phyloP scores from a whole-genome alignment of 2,888 invertebrate species.

The Eledona agricola region DNA sequence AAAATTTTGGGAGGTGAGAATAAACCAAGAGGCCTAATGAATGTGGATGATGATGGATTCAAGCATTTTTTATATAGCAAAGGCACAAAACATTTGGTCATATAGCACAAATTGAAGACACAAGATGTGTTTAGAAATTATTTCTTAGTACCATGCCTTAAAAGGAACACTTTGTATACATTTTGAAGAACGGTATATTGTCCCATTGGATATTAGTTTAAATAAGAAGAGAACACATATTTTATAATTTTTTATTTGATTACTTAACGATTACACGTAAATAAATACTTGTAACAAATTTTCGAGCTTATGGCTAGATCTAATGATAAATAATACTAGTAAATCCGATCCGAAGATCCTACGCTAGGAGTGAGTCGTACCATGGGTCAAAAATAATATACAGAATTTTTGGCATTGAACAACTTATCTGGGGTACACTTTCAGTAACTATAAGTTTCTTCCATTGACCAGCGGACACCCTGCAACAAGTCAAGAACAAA shows the following conservation, averaged over 20 bases:
- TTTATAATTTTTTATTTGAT: conserved; percentile 5
- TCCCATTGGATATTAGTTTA: no score
- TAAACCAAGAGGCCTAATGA: no score
- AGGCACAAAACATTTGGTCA: no score
- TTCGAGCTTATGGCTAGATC: conserved; percentile 23
- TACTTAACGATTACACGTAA: conserved; percentile 22
- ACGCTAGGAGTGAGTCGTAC: conserved; percentile 12
- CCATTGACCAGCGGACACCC: conserved; percentile 55
- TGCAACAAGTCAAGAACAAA: conserved; percentile 44
- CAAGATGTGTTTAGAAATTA: no score
- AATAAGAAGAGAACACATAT: no score
- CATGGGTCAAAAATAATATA: conserved; percentile 48
- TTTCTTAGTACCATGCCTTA: no score
- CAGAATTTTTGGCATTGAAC: conserved; percentile 58
- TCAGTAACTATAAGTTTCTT: conserved; percentile 50
- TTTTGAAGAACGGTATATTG: no score
- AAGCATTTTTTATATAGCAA: no score
- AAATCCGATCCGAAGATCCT: conserved; percentile 10
- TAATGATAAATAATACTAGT: conserved; percentile 15
- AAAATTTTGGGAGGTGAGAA: no score
- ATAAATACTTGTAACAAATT: conserved; percentile 28
- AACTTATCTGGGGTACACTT: conserved; percentile 34
- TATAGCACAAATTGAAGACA: no score
- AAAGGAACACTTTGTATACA: no score
- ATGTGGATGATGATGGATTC: no score